A percentile compares a stretch with the other conserved stretches of the same genome.
phyloP scores from a whole-genome alignment of 2,113 vertebrate genomes.

The Xenopus borealis region DNA sequence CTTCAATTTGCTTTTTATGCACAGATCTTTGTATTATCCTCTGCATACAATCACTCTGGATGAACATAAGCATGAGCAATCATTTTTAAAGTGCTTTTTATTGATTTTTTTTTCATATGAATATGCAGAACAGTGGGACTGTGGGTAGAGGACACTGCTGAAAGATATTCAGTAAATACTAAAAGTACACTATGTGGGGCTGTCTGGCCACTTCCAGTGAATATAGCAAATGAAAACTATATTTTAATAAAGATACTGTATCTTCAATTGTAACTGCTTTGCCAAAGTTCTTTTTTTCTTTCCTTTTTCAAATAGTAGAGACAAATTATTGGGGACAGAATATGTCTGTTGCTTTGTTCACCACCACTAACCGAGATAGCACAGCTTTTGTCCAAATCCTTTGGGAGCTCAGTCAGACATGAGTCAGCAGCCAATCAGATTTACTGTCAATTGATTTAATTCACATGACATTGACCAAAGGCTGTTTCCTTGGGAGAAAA shows the following conservation, averaged over 20 bases:
- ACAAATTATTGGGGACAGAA: conserved; percentile 51
- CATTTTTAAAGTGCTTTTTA: no score
- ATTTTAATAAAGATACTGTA: neutral
- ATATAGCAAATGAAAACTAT: no score
- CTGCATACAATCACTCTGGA: no score
- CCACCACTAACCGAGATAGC: conserved; percentile 68
- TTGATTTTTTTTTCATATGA: no score
- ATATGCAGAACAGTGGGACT: no score
- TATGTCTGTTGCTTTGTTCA: conserved; percentile 51
- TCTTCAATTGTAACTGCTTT: neutral
- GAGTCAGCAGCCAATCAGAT: conserved; percentile 89
- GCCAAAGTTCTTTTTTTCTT: neutral
- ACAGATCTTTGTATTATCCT: no score
- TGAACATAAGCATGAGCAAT: no score
- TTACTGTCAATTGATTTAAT: conserved; percentile 97
- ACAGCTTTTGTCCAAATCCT: conserved; percentile 68
- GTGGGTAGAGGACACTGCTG: no score
- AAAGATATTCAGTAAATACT: no score
- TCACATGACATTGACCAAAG: conserved; percentile 88
- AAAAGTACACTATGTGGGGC: no score
- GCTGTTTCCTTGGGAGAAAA: conserved; percentile 51
- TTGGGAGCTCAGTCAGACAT: conserved; percentile 73
- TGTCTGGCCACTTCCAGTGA: no score
- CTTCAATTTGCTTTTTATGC: no score
- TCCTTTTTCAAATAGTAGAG: conserved; percentile 43